Evolutionary conservation across 64 coral and sea anemone species (phyloP).

Genomic region (Actinia tenebrosa): DNA sequence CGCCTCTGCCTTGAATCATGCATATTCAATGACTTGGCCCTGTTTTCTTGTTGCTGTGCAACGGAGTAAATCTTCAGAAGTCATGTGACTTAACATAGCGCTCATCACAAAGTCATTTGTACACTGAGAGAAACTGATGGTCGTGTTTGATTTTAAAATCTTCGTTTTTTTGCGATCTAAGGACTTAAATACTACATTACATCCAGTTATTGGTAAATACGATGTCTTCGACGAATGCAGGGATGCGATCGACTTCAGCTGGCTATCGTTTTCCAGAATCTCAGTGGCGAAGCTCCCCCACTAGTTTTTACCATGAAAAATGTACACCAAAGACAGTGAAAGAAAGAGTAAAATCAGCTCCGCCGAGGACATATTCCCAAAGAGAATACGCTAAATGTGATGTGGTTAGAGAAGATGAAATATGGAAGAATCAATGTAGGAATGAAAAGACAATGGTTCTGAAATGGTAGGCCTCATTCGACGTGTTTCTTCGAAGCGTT

Average conservation of each 20-base stretch:
- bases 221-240: constrained; percentile 26
- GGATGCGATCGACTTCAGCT: constrained; percentile 59
- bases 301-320: constrained; percentile 80
- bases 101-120: not conserved
- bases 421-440: constrained; percentile 84
- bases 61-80: not conserved
- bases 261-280: constrained; percentile 64
- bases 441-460: constrained; percentile 73
- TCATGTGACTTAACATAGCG: constrained; percentile 44
- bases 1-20: not conserved
- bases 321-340: constrained; percentile 60
- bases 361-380: constrained; percentile 55
- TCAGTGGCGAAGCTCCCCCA: constrained; percentile 30
- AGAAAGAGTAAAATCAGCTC: constrained; percentile 80
- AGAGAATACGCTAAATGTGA: constrained; percentile 86
- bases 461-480: constrained; percentile 68
- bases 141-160: not conserved
- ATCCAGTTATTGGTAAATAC: not conserved
- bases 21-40: not conserved
- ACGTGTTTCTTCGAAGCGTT: not conserved
- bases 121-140: not conserved
- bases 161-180: not conserved
- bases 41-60: constrained; percentile 62
- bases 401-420: constrained; percentile 72
- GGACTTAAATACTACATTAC: not conserved